Conservation (phyloP, 2,888 invertebrate species). For the Nemoura dubitans region DNA sequence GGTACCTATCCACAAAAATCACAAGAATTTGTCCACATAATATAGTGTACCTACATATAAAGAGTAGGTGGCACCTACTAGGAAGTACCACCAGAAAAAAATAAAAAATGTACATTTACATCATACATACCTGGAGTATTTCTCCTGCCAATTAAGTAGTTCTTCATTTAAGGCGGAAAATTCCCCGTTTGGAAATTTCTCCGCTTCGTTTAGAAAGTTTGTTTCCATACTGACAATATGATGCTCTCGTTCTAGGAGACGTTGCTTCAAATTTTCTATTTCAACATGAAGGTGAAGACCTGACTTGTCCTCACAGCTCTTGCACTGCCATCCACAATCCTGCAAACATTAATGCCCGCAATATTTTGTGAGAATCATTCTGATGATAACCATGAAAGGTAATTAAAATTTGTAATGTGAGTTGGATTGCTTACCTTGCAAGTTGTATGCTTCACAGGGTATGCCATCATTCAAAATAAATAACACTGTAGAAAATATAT, state of each 20-base stretch:
- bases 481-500: not conserved
- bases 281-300: constrained; percentile 81
- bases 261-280: constrained; percentile 85
- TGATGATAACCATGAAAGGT: no score
- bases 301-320: constrained; percentile 61
- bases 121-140: constrained; percentile 79
- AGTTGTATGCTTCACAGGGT: constrained; percentile 3
- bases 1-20: no score
- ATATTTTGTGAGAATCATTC: not conserved
- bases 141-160: constrained; percentile 87
- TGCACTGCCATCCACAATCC: constrained; percentile 71
- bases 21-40: no score
- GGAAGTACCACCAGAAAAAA: no score
- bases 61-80: no score
- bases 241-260: constrained; percentile 80
- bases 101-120: not conserved
- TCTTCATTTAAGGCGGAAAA: constrained; percentile 84
- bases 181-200: constrained; percentile 72
- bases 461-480: constrained; percentile 35
- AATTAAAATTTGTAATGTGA: not conserved
- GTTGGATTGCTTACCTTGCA: constrained; percentile 40
- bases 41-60: no score
- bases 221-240: constrained; percentile 88
- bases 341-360: constrained; percentile 54
- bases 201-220: constrained; percentile 79